These are phyloP conservation scores for Chironomus striatipennis DNA, from an alignment of 1,140 invertebrate species.

Conservation along the genomic window DNA sequence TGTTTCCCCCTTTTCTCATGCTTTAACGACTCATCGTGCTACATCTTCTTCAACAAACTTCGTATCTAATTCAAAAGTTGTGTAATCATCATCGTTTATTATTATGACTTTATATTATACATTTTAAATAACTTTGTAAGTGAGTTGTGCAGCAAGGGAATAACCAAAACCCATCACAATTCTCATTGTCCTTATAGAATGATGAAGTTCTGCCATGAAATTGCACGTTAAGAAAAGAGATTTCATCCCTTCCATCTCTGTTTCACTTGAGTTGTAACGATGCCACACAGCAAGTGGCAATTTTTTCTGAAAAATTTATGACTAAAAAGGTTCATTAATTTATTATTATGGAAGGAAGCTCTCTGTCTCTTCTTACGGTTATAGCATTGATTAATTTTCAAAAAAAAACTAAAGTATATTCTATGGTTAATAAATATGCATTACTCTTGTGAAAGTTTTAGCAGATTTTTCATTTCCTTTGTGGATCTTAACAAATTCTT, in stretches of 20 bases:
- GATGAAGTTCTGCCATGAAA: neutral
- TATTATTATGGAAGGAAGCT: neutral
- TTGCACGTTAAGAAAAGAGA: constrained; percentile 1
- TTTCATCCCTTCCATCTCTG: neutral
- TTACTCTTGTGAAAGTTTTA: no score
- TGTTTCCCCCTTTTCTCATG: neutral
- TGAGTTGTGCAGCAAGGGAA: constrained; percentile 4
- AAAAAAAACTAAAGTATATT: neutral
- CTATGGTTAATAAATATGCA: no score
- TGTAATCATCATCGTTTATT: constrained; percentile 5
- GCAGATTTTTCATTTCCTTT: no score
- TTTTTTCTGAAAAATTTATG: neutral
- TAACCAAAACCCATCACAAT: neutral
- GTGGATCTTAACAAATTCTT: no score
- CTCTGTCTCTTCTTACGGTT: neutral
- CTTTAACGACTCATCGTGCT: neutral
- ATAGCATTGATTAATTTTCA: neutral
- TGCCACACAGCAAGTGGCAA: neutral
- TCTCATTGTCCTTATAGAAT: neutral
- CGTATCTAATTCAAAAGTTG: neutral
- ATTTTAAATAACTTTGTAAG: neutral
- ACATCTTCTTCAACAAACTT: neutral
- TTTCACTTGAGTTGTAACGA: neutral
- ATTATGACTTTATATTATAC: constrained; percentile 15
- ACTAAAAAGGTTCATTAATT: neutral